A percentile compares a stretch with the other conserved stretches of the same genome.
Conservation (phyloP, 2,113 vertebrate species). For the Condylura cristata region DNA sequence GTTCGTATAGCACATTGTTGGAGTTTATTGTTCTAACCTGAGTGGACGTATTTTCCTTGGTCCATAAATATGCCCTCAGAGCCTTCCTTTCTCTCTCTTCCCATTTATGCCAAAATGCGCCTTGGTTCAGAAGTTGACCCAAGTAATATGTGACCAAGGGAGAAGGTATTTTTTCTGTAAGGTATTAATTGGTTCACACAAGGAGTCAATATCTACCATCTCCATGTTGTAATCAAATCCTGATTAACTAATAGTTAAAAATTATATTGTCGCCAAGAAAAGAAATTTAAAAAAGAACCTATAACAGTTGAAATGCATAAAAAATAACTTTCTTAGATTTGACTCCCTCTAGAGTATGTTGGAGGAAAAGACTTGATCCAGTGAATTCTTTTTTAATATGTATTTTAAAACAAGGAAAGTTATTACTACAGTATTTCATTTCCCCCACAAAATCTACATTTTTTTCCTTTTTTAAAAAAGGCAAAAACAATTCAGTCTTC, state of each 20-base stretch:
- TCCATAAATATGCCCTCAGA: not conserved
- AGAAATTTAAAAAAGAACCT: constrained; percentile 74
- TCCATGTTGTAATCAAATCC: not conserved
- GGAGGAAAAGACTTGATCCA: constrained; percentile 83
- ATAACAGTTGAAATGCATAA: constrained; percentile 72
- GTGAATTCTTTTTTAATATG: constrained; percentile 69
- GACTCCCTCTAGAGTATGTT: constrained; percentile 98
- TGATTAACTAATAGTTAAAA: constrained; percentile 76
- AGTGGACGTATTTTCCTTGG: not conserved
- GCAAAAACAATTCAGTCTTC: not conserved
- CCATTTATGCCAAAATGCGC: not conserved
- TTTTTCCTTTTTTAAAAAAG: not conserved
- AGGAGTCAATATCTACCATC: not conserved
- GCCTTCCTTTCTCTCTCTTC: not conserved
- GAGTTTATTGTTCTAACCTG: not conserved
- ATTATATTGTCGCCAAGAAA: constrained; percentile 75
- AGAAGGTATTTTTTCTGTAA: constrained; percentile 19
- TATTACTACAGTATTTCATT: not conserved
- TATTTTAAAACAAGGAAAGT: constrained; percentile 31
- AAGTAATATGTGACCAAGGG: not conserved
- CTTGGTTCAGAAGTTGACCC: not conserved
- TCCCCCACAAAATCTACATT: not conserved
- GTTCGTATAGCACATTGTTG: not conserved
- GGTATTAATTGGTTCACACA: constrained; percentile 1
- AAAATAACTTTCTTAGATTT: constrained; percentile 91